Evolutionary conservation across 2,113 vertebrate genomes (phyloP).

Genomic region (Forbesichthys papilliferus): DNA sequence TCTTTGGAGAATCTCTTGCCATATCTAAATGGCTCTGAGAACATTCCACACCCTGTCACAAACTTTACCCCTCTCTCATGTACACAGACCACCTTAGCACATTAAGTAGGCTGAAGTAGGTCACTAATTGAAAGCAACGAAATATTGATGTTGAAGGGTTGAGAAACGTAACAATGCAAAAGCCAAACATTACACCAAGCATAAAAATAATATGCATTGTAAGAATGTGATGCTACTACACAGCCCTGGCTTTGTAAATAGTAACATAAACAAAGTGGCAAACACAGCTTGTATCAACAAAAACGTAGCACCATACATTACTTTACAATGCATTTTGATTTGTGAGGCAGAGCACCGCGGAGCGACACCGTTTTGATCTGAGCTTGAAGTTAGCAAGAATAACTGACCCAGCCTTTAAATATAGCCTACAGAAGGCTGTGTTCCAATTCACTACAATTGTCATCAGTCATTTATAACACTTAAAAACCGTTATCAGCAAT

Average conservation of each 20-base stretch:
- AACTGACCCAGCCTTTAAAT: no score
- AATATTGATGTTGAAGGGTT: constrained; percentile 3
- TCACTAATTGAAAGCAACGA: constrained; percentile 1
- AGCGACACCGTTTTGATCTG: no score
- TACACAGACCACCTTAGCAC: constrained; percentile 26
- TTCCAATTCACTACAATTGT: background rate
- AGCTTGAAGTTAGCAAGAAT: no score
- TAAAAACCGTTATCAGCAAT: background rate
- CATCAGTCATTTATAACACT: background rate
- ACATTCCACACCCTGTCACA: constrained; percentile 67
- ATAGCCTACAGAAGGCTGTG: background rate
- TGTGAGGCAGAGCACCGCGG: no score
- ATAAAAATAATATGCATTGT: no score
- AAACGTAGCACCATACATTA: no score
- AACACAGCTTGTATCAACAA: no score
- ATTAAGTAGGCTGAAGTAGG: constrained; percentile 22
- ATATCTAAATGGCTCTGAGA: constrained; percentile 63
- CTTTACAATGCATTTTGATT: no score
- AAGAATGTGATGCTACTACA: no score
- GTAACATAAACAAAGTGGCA: no score
- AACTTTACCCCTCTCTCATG: constrained; percentile 45
- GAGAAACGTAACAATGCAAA: background rate
- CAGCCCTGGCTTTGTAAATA: no score
- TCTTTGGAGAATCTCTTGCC: constrained; percentile 44
- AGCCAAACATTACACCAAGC: no score